A percentile compares a stretch with the other conserved stretches of the same genome.
These are phyloP conservation scores for Rhimphoctona megacephalus DNA, from an alignment of 2,888 invertebrate species.

Conservation along the genomic window DNA sequence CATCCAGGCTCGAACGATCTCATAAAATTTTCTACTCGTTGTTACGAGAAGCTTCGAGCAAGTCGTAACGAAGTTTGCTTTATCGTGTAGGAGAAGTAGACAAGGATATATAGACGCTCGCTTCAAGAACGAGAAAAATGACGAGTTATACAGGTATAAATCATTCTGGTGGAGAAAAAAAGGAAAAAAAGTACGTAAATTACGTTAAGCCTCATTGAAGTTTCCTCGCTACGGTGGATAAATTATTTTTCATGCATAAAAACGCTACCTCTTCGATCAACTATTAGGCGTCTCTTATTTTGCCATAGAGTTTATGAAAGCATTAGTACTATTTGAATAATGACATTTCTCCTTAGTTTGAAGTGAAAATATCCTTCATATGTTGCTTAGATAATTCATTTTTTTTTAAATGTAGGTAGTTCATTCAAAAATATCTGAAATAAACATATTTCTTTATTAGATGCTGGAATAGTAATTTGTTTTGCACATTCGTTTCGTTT, in stretches of 20 bases:
- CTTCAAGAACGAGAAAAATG: slow-evolving; percentile 20
- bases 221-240: slow-evolving; percentile 48
- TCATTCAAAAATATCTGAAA: neutral
- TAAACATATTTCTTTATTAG: neutral
- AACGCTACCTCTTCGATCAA: neutral
- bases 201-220: slow-evolving; percentile 58
- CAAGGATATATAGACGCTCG: slow-evolving; percentile 62
- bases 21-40: slow-evolving; percentile 70
- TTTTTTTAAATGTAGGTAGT: no score
- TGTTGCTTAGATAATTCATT: neutral
- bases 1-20: slow-evolving; percentile 55
- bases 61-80: slow-evolving; percentile 72
- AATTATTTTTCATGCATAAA: slow-evolving; percentile 47
- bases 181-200: slow-evolving; percentile 63
- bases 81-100: slow-evolving; percentile 61
- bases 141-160: slow-evolving; percentile 20
- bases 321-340: neutral
- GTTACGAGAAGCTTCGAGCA: slow-evolving; percentile 65
- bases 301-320: neutral
- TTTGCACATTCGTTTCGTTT: neutral
- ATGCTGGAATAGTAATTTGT: no score
- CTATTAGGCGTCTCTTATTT: neutral
- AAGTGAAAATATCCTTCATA: neutral
- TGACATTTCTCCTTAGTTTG: neutral
- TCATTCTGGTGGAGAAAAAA: slow-evolving; percentile 38